These are phyloP conservation scores for Lynx canadensis DNA, from an alignment of 2,113 vertebrate species.

Conservation along the genomic window DNA sequence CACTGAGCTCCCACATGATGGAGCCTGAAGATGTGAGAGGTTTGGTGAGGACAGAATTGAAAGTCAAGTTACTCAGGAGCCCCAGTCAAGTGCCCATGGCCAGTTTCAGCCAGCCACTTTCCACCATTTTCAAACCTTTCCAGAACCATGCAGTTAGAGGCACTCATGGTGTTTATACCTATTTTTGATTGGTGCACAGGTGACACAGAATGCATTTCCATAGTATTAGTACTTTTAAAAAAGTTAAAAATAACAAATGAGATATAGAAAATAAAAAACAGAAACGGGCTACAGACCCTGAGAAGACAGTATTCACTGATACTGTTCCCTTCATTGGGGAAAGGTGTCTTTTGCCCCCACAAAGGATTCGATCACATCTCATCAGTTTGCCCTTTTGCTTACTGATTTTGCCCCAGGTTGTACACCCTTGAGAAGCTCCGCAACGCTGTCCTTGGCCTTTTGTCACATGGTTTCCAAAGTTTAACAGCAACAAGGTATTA, in stretches of 20 bases:
- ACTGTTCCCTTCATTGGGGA: background rate
- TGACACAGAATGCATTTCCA: background rate
- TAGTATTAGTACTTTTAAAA: background rate
- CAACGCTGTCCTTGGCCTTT: background rate
- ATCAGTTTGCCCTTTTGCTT: background rate
- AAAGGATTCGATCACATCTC: background rate
- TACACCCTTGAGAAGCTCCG: background rate
- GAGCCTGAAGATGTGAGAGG: background rate
- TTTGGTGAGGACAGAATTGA: background rate
- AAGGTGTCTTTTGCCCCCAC: background rate
- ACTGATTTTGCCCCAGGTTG: background rate
- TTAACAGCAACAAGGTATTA: background rate
- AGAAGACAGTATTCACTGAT: background rate
- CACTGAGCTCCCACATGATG: background rate
- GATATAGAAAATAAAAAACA: background rate
- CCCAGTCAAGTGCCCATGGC: rapidly evolving
- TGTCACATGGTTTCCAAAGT: background rate
- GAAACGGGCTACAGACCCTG: background rate
- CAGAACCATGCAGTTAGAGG: background rate
- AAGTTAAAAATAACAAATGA: background rate
- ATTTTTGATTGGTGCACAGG: background rate
- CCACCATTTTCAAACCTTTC: background rate
- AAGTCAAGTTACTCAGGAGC: background rate
- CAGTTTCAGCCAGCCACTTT: background rate
- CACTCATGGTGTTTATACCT: background rate